Evolutionary conservation across 2,113 vertebrate species (phyloP), one percentile per base, ranked within the genome.

Genomic region (Calypte anna): DNA sequence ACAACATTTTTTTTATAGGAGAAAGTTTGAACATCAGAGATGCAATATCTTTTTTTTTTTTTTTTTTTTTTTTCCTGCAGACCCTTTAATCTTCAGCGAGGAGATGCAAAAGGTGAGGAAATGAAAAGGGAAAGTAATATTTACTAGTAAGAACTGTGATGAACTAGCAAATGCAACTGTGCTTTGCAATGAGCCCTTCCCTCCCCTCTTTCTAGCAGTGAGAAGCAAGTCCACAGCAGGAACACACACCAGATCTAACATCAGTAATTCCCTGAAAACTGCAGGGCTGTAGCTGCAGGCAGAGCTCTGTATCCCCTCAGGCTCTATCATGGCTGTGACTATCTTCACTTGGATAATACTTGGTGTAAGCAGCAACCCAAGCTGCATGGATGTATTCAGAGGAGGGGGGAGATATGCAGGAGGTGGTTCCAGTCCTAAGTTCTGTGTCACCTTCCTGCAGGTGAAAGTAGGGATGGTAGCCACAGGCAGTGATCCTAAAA

Each of bases 291-390:
- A 77, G 67, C 72, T 92, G 31, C 58, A 69, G 76, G 63, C 33
- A 73, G 44, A 57, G 20, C 22, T 30, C 7, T 81, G 68, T 64
- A 88, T 33, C 33, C 44, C 76, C 89, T 80, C 63, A 21, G 48
- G 67, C 75, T 86, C 67, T 33, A 30, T 36, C 20, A 4, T 12
- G 0, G 0, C n/a, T 38, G 5, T 25, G 10, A 20, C 22, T 22
- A 40, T 19, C 28, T 69, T 68, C 67, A 51, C 31, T 51, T 58
- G 57, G 43, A 58, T 36, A 44, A 79, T 2, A 6, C 7, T 1
- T 0, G 0, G 13, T 0, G 0, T 27, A 27, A 74, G 76, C 30
- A 69, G 40, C 24, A 76, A 28, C 30, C 18, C 48, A 57, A 63
- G 36, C n/a, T 12, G 23, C 1, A 0, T 33, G 43, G 25, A 43